Conservation (phyloP, 2,113 vertebrate species). For the Ia io region DNA sequence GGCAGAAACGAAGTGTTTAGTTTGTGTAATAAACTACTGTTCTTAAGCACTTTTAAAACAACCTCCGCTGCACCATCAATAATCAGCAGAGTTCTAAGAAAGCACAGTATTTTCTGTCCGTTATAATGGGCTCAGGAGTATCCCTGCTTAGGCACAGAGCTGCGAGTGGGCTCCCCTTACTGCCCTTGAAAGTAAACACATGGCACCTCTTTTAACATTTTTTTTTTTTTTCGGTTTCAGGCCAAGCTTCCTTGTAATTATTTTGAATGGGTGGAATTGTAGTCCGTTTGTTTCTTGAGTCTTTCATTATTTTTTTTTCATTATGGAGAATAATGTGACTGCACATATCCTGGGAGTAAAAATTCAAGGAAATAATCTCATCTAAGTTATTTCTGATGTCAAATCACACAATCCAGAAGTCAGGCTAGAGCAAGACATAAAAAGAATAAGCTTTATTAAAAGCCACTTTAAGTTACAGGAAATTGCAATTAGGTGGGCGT, state of each 20-base stretch:
- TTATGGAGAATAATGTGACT: slow-evolving; percentile 51
- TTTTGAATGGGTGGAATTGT: slow-evolving; percentile 28
- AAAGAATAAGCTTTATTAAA: slow-evolving; percentile 69
- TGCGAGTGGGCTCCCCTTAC: not conserved
- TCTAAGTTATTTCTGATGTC: slow-evolving; percentile 66
- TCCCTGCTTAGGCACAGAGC: not conserved
- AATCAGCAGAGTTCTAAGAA: not conserved
- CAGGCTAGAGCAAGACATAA: slow-evolving; percentile 48
- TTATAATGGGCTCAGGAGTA: not conserved
- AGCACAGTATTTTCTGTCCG: not conserved
- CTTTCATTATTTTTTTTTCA: slow-evolving; percentile 58
- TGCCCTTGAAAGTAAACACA: not conserved
- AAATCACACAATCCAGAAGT: slow-evolving; percentile 60
- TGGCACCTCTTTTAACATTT: slow-evolving; percentile 11
- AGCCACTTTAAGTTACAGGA: slow-evolving; percentile 66
- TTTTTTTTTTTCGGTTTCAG: slow-evolving; percentile 42
- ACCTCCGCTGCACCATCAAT: not conserved
- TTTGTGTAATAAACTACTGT: not conserved
- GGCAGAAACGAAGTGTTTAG: not conserved
- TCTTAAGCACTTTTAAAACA: not conserved
- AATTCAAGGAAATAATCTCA: slow-evolving; percentile 72
- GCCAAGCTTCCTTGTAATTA: not conserved
- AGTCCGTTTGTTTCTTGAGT: slow-evolving; percentile 21
- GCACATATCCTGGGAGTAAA: slow-evolving; percentile 60
- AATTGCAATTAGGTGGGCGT: slow-evolving; percentile 64